Evolutionary conservation across 2,113 vertebrate species (phyloP), one percentile per base, ranked within the genome.

Genomic region (Nestor notabilis): DNA sequence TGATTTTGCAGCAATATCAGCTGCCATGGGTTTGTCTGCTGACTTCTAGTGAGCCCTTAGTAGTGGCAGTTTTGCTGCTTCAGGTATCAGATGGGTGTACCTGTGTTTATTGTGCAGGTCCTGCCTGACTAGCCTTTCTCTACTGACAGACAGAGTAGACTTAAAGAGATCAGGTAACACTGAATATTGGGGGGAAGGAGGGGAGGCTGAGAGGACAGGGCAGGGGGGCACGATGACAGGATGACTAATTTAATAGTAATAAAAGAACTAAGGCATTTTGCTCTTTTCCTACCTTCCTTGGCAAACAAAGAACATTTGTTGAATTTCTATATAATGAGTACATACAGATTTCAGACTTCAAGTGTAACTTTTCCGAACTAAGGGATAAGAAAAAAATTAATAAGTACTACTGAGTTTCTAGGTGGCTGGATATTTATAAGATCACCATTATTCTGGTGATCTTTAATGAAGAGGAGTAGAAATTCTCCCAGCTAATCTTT

Each of bases 21-120:
- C 46, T 65, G 63, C 18, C 29, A 9, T 1, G 13, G 60, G 11
- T 47, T 74, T 74, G 4, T 46, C 39, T 61, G 75, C 29, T 63
- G 74, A 11, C 18, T 37, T 46, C 37, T 44, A 33, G 4, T 4
- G 50, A 78, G 11, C 4, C 27, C 78, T 55, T 33, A n/a, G 29
- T 4, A 19, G 69, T 4, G 21, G 44, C 24, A 33, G 43, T 14
- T 66, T 46, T 63, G 46, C 43, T 66, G 23, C 23, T 47, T 24
- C 27, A 11, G 39, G 33, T 18, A 2, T 11, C 23, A 24, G 41
- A 13, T 3, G 39, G 17, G 17, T 49, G 56, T 25, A 24, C 25
- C 46, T 21, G 5, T 16, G 53, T 2, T 33, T 43, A 29, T 9
- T 3, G 1, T 3, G 2, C 1, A 4, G n/a, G 31, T 44, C 69